Evolutionary conservation across 2,797 vertebrate genomes (phyloP).

Genomic region (Neosilurus mollespiculum): DNA sequence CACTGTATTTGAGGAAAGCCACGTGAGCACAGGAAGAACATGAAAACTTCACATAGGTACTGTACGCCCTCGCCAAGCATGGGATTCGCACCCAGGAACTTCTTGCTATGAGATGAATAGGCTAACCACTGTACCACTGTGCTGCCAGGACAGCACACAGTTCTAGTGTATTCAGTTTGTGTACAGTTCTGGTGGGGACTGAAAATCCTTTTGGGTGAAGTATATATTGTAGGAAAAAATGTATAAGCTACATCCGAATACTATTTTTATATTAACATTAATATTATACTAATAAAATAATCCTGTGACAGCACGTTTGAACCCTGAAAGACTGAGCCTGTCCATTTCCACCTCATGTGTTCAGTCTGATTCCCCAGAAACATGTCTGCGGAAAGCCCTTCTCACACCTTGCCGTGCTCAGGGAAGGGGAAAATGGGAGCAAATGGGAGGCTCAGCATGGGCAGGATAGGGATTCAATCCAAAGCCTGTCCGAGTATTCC

Average conservation of each 20-base stretch:
- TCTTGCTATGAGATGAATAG: no score
- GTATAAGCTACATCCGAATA: no score
- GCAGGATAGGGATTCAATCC: constrained; percentile 9
- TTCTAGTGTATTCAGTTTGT: no score
- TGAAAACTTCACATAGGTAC: no score
- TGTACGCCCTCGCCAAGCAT: no score
- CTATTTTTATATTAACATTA: no score
- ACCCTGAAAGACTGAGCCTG: constrained; percentile 10
- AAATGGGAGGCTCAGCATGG: constrained; percentile 23
- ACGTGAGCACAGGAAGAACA: no score
- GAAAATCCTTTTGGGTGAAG: background rate
- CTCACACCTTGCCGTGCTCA: constrained; percentile 23
- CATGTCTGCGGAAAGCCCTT: constrained; percentile 4
- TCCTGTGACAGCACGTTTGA: constrained; percentile 22
- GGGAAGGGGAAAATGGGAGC: constrained; percentile 41
- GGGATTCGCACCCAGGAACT: no score
- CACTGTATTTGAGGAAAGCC: no score
- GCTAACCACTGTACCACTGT: no score
- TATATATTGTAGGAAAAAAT: background rate
- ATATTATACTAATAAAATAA: background rate
- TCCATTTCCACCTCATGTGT: constrained; percentile 29
- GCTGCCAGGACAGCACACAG: no score
- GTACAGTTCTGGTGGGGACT: background rate
- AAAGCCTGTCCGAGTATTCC: constrained; percentile 31
- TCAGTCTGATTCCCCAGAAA: constrained; percentile 3